Conservation (phyloP, 2,113 vertebrate genomes). For the Protobothrops mucrosquamatus region DNA sequence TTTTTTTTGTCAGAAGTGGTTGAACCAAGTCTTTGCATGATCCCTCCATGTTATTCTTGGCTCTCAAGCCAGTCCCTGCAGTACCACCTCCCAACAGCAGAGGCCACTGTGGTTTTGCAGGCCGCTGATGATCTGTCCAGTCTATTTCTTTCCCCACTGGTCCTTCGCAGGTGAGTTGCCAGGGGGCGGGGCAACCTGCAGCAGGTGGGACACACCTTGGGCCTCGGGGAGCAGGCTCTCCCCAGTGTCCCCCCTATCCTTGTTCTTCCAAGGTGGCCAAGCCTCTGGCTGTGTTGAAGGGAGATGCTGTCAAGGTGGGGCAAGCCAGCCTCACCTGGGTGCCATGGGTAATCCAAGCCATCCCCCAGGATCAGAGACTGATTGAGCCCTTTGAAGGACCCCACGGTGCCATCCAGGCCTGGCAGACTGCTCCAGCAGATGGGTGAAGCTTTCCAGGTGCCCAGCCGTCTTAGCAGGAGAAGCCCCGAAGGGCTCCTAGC, state of each 20-base stretch:
- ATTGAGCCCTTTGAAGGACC: background rate
- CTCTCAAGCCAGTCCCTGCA: background rate
- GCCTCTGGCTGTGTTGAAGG: background rate
- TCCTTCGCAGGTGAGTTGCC: background rate
- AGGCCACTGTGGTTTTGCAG: background rate
- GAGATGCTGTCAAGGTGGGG: background rate
- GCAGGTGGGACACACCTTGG: conserved; percentile 1
- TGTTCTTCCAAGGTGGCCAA: background rate
- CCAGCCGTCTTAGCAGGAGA: background rate
- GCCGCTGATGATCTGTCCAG: background rate
- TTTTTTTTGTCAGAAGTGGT: no score
- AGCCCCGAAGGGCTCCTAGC: background rate
- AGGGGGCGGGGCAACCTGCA: background rate
- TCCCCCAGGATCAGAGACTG: background rate
- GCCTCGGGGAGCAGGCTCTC: background rate
- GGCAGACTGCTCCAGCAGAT: background rate
- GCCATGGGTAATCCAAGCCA: background rate
- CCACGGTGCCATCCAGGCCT: background rate
- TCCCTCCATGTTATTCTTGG: background rate
- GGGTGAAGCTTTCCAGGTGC: background rate
- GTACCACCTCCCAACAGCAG: conserved; percentile 21
- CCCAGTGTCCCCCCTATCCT: no score
- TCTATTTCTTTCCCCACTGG: background rate
- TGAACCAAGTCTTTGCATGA: background rate
- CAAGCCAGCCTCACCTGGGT: background rate